Conservation (phyloP, 1,140 invertebrate genomes). For the Ostrea edulis region DNA sequence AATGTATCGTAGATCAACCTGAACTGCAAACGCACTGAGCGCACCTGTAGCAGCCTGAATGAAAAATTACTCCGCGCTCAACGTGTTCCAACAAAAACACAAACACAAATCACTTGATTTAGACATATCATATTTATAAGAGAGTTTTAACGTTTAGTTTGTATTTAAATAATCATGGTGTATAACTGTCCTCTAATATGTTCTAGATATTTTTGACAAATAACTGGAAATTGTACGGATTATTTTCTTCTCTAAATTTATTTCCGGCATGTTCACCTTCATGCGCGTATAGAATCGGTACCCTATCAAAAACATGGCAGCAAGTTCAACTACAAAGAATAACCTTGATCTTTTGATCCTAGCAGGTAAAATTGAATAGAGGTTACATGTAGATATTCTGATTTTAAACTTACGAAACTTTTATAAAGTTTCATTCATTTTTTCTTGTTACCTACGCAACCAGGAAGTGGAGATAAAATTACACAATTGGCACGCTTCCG, state of each 20-base stretch:
- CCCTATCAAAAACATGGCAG: conserved; percentile 61
- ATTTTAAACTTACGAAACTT: background rate
- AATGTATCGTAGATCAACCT: too few relatives aligned
- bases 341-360: conserved; percentile 63
- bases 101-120: background rate
- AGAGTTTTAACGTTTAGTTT: background rate
- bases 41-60: background rate
- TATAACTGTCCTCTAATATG: background rate
- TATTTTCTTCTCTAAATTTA: conserved; percentile 48
- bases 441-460: conserved; percentile 57
- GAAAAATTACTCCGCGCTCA: conserved; percentile 16
- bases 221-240: background rate
- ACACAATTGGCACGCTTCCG: conserved; percentile 7
- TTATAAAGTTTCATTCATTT: conserved; percentile 11
- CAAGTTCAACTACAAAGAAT: conserved; percentile 53
- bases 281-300: conserved; percentile 54
- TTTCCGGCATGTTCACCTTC: conserved; percentile 63
- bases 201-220: background rate
- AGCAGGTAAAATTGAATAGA: conserved; percentile 58
- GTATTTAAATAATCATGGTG: background rate
- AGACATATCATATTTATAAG: background rate
- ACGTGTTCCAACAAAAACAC: conserved; percentile 33
- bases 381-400: background rate
- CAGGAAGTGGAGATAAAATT: conserved; percentile 63
- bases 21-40: background rate